phyloP scores from a whole-genome alignment of 1,140 invertebrate species.

The Oppia nitens region DNA sequence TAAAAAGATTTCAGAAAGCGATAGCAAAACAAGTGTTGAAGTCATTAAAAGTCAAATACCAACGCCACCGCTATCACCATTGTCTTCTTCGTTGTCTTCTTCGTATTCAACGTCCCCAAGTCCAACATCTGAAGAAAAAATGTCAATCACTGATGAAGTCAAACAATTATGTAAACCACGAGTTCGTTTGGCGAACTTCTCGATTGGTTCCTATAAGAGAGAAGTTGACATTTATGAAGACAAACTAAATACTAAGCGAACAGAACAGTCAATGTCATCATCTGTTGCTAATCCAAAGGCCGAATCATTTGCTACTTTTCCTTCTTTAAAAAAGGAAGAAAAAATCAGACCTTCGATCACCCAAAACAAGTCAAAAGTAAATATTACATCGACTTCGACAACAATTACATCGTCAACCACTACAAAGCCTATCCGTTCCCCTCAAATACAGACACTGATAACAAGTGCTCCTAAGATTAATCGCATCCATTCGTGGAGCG shows the following conservation, averaged over 20 bases:
- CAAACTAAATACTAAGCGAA: background rate
- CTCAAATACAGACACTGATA: background rate
- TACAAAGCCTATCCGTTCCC: background rate
- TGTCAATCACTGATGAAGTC: background rate
- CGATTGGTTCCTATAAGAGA: constrained; percentile 8
- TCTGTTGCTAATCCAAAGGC: background rate
- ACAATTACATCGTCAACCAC: background rate
- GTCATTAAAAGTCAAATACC: background rate
- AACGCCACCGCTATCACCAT: background rate
- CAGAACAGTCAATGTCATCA: background rate
- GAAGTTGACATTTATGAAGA: constrained; percentile 9
- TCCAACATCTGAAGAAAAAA: background rate
- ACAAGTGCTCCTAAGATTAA: background rate
- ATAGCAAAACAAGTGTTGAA: background rate
- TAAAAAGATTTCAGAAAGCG: background rate
- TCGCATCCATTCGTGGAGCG: background rate
- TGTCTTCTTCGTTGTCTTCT: too few species aligned
- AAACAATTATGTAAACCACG: background rate
- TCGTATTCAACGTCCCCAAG: background rate
- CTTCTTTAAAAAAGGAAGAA: background rate
- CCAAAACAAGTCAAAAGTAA: background rate
- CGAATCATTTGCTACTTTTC: background rate
- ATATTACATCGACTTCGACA: background rate
- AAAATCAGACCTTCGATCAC: background rate
- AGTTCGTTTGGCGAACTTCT: constrained; percentile 4